These are phyloP conservation scores for Melozone crissalis DNA, from an alignment of 2,113 vertebrate species.

Conservation along the genomic window DNA sequence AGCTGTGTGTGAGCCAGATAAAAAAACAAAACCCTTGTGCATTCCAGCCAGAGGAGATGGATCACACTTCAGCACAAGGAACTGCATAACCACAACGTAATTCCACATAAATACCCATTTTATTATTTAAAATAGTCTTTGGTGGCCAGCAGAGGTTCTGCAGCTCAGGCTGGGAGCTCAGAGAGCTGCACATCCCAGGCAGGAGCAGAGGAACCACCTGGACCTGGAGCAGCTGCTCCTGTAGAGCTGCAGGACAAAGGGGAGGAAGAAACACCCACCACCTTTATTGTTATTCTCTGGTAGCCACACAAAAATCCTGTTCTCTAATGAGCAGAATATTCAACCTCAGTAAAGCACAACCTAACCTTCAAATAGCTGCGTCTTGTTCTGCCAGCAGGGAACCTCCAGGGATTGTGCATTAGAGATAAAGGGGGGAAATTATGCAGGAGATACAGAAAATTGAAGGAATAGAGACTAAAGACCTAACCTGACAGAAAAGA, in stretches of 20 bases:
- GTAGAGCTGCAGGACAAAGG: background rate
- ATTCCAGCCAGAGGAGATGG: background rate
- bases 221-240: background rate
- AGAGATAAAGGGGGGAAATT: background rate
- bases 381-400: background rate
- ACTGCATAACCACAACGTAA: fast-evolving
- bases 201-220: background rate
- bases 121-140: background rate
- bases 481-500: background rate
- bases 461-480: background rate
- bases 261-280: background rate
- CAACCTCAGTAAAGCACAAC: background rate
- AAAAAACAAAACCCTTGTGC: background rate
- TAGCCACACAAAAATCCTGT: background rate
- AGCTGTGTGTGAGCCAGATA: background rate
- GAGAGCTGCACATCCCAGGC: background rate
- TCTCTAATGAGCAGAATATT: background rate
- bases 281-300: background rate
- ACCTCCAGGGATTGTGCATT: background rate
- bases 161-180: background rate
- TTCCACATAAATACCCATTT: background rate
- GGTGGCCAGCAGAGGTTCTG: background rate
- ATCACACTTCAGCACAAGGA: background rate
- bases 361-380: background rate
- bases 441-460: background rate